Conservation (phyloP, 2,797 vertebrate species). For the Spatula clypeata region DNA sequence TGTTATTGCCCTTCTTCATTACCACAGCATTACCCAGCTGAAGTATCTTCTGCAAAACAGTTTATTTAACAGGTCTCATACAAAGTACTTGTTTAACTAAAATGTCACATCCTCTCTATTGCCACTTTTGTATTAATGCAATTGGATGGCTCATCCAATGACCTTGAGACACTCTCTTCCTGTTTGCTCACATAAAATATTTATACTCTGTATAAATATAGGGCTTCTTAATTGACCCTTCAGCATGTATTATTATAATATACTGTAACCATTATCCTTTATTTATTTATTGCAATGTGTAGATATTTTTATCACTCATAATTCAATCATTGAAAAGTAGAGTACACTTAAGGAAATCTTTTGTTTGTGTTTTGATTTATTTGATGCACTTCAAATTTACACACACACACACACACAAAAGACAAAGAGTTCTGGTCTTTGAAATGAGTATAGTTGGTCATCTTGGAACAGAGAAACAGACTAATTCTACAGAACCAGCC, state of each 20-base stretch:
- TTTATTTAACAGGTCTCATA: slow-evolving; percentile 62
- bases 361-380: slow-evolving; percentile 10
- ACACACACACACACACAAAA: not conserved
- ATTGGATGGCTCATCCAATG: slow-evolving; percentile 26
- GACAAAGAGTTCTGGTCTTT: not conserved
- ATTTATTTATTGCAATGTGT: slow-evolving; percentile 15
- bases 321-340: not conserved
- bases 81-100: slow-evolving; percentile 54
- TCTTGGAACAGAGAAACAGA: not conserved
- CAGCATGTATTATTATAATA: slow-evolving; percentile 4
- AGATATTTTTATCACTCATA: slow-evolving; percentile 28
- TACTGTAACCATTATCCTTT: not conserved
- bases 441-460: not conserved
- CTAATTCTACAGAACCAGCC: not conserved
- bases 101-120: slow-evolving; percentile 33
- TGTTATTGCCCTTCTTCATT: slow-evolving; percentile 52
- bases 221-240: slow-evolving; percentile 53
- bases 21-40: slow-evolving; percentile 1
- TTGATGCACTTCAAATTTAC: not conserved
- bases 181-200: slow-evolving; percentile 71
- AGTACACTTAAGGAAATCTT: not conserved
- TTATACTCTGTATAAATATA: slow-evolving; percentile 52
- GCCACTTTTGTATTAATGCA: slow-evolving; percentile 50
- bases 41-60: slow-evolving; percentile 65
- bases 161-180: slow-evolving; percentile 36